Evolutionary conservation across 2,113 vertebrate genomes (phyloP).

Genomic region (Pelecanus crispus): DNA sequence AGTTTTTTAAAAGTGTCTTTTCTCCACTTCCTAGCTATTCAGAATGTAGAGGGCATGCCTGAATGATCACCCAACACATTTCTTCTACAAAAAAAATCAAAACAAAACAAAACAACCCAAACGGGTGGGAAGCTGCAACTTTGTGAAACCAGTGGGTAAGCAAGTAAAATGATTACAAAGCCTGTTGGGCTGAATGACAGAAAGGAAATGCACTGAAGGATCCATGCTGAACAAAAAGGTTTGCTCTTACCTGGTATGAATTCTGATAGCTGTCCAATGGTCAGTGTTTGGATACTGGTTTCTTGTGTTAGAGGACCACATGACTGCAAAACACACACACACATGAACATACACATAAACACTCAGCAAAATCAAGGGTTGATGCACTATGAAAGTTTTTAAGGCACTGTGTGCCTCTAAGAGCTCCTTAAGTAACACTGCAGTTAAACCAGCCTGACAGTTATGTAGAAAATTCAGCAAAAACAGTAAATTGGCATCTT

Average conservation of each 20-base stretch:
- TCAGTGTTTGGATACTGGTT: background rate
- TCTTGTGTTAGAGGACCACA: background rate
- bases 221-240: background rate
- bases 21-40: background rate
- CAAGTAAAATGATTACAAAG: background rate
- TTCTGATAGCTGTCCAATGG: background rate
- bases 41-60: background rate
- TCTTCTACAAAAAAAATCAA: background rate
- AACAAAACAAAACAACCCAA: too few relatives aligned
- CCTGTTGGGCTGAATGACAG: background rate
- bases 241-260: background rate
- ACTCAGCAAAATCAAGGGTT: background rate
- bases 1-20: background rate
- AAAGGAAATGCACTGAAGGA: background rate
- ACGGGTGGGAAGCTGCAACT: background rate
- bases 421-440: background rate
- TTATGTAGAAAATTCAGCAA: background rate
- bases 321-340: background rate
- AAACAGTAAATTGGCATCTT: background rate
- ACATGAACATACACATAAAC: fast-evolving
- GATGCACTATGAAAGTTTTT: background rate
- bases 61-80: background rate
- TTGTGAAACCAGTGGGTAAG: background rate
- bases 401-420: background rate
- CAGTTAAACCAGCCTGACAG: background rate